Percentiles rank a stretch among this genome's conserved stretches.
phyloP scores from a whole-genome alignment of 2,797 vertebrate species.

The Tamandua tetradactyla region DNA sequence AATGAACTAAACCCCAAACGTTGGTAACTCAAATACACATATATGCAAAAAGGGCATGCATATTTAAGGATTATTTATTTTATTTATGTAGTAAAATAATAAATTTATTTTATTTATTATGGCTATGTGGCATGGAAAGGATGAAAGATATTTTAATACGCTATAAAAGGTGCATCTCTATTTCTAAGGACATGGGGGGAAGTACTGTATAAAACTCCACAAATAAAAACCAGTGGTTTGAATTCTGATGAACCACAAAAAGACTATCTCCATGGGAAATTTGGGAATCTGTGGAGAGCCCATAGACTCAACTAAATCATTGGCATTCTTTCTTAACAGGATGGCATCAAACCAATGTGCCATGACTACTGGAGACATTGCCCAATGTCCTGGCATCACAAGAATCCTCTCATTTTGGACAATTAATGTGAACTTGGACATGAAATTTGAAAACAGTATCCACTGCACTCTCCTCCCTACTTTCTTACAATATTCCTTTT shows the following conservation, averaged over 20 bases:
- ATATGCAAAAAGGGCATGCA: not conserved
- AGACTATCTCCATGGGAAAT: not conserved
- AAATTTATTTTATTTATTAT: slow-evolving; percentile 33
- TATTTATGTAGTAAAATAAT: slow-evolving; percentile 24
- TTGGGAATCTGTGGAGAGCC: not conserved
- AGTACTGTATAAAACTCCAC: not conserved
- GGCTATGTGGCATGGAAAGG: not conserved
- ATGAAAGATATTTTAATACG: not conserved
- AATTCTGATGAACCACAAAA: not conserved
- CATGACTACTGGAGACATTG: not conserved
- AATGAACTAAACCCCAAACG: slow-evolving; percentile 32
- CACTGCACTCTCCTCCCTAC: not conserved
- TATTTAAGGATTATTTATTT: slow-evolving; percentile 42
- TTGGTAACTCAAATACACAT: not conserved
- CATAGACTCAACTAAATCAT: not conserved
- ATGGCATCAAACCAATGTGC: not conserved
- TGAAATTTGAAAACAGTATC: not conserved
- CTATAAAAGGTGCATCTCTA: not conserved
- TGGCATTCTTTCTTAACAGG: not conserved
- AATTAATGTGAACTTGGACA: not conserved
- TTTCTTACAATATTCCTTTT: not conserved
- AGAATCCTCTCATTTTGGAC: slow-evolving; percentile 13
- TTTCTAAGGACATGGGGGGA: not conserved
- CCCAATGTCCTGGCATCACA: not conserved
- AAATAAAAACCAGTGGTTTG: slow-evolving; percentile 5